Base-by-base conservation (phyloP, 1,140 invertebrate species). In the Limonius californicus region DNA sequence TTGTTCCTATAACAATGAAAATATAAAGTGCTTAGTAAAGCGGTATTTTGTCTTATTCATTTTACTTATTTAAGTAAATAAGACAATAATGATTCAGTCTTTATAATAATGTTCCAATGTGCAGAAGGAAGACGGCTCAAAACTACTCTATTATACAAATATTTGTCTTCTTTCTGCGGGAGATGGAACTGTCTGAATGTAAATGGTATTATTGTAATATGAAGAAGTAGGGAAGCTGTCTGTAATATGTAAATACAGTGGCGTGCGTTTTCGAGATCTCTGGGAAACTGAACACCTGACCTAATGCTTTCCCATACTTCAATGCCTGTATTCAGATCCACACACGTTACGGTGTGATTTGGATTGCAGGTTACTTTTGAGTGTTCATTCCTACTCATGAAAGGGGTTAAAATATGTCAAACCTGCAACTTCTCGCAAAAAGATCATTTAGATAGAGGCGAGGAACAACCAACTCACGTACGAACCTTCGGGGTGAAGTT, bases 161-260 rank as follows among this genome's bases (percentile, higher is more conserved):
- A 68, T 68, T 68, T 66, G 61, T 63, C 57, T 66, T 66, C 61
- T 66, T 68, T 68, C 64, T 47, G 57, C 35, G 27, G 66, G 21
- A 60, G 67, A 66, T 66, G 54, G 67, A 69, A 69, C 54, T 69
- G 69, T 59, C 69, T 63, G 67, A 67, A 70, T 69, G 61, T 70
- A 67, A 69, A 69, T 69, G 67, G 69, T 70, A 68, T 67, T 69
- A 68, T 69, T 70, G 67, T 70, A 69, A 67, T 69, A 67, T 70
- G 63, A 68, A 65, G 63, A 70, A 69, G 62, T 64, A 54, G 65
- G 63, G 64, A 70, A 70, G 65, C 59, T 45, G 58, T 21, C 27
- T 53, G 64, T 66, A 66, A 65, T 68, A 68, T 68, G 67, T 59
- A 66, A 68, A 68, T 68, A 59, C 64, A 68, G 63, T 61, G 66